Evolutionary conservation across 2,797 vertebrate species (phyloP), one percentile per base, ranked within the genome.

Genomic region (Scarus forsteni): DNA sequence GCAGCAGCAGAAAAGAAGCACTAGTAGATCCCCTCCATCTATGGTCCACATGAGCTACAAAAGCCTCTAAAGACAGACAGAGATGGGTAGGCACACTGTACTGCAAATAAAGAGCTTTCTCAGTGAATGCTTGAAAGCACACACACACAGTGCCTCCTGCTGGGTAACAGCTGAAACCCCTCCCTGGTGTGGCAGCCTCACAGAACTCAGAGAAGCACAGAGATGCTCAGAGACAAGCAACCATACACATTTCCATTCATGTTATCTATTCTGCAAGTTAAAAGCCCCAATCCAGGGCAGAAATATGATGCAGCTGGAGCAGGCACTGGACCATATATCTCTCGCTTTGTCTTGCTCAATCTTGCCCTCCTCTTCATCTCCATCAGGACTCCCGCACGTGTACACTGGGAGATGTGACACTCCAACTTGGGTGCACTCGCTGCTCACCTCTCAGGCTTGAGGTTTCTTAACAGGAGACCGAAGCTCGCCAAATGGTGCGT

Each of bases 401-500:
- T 11, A 44, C 73, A 53, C 65, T 7, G 54, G 27, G 11, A 36
- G 55, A 58, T 66, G 83, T 85, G 44, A 72, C 71, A 59, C 77
- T 46, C 19, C 7, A 51, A 72, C 49, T 66, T 75, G 55, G 36
- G 51, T 39, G 70, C 83, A 51, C 59, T 88, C 85, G 65, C 79
- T 76, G 85, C 83, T 87, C 84, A 84, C 82, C 86, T 88, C 77
- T 80, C 86, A 72, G 80, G 70, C 74, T 36, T 59, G 0, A 61
- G 57, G 16, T 81, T 78, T 80, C 78, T 60, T 72, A 81, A 82
- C 65, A 59, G 68, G 72, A 76, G 84, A 83, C 68, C 70, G 59
- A 84, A 83, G 66, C 82, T 82, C 72, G 73, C 75, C 90, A 92
- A 93, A 93, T 93, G 91, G 85, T 34, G 90, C 88, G 80, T 93